Conservation (phyloP, 2,797 vertebrate species). For the Chelmon rostratus region DNA sequence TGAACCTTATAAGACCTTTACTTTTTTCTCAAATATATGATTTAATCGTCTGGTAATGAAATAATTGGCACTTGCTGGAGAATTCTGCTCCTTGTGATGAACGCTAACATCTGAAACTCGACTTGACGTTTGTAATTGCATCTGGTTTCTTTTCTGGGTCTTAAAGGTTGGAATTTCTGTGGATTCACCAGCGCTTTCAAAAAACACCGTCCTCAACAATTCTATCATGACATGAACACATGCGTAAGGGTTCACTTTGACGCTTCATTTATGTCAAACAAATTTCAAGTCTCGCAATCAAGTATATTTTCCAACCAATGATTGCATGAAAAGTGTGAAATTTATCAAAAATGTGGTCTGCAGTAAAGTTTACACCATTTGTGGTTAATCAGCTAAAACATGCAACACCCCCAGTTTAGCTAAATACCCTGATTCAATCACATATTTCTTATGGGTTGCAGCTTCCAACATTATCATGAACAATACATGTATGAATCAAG, state of each 20-base stretch:
- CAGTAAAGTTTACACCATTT: neutral
- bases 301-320: neutral
- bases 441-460: neutral
- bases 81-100: neutral
- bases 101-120: too few species aligned
- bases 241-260: neutral
- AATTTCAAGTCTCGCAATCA: neutral
- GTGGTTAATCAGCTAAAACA: neutral
- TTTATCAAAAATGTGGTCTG: neutral
- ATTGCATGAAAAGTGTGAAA: constrained; percentile 15
- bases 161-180: neutral
- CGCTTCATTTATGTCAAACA: neutral
- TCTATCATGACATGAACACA: constrained; percentile 9
- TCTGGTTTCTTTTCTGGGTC: too few species aligned
- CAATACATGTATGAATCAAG: neutral
- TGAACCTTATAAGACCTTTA: neutral
- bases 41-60: neutral
- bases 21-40: too few species aligned
- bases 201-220: neutral
- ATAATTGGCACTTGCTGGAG: too few species aligned
- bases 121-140: neutral
- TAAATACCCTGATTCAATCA: neutral
- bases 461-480: neutral
- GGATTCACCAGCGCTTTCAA: neutral
- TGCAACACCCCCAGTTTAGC: neutral